phyloP scores from a whole-genome alignment of 1,140 invertebrate species.

The Steinernema feltiae region DNA sequence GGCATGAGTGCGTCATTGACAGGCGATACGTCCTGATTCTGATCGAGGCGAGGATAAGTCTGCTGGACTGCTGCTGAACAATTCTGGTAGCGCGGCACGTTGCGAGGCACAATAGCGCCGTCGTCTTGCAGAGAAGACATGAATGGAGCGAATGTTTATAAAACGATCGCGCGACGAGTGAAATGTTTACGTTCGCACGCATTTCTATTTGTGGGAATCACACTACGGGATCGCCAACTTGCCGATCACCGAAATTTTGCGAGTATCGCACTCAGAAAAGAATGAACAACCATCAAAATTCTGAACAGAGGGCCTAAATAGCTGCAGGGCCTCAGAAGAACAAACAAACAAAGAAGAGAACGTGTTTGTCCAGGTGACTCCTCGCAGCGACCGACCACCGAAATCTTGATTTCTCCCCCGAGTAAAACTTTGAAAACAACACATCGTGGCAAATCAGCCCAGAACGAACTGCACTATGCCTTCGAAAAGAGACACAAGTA shows the following conservation, averaged over 20 bases:
- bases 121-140: too few species aligned
- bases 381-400: too few species aligned
- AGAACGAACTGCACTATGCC: too few species aligned
- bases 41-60: background rate
- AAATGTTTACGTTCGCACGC: background rate
- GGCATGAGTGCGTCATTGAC: background rate
- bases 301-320: background rate
- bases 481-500: too few species aligned
- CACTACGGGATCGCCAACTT: background rate
- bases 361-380: background rate
- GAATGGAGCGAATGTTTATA: background rate
- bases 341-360: background rate
- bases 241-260: background rate
- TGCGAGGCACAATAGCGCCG: too few species aligned
- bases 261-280: background rate
- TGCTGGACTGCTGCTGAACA: background rate
- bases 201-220: background rate
- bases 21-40: background rate
- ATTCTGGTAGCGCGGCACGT: too few species aligned
- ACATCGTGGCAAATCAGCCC: too few species aligned
- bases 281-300: background rate
- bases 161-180: too few species aligned
- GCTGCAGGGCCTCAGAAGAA: background rate
- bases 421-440: too few species aligned
- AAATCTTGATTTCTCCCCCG: too few species aligned